phyloP scores from a whole-genome alignment of 2,113 vertebrate genomes.

The Cyphomyrus discorhynchus region DNA sequence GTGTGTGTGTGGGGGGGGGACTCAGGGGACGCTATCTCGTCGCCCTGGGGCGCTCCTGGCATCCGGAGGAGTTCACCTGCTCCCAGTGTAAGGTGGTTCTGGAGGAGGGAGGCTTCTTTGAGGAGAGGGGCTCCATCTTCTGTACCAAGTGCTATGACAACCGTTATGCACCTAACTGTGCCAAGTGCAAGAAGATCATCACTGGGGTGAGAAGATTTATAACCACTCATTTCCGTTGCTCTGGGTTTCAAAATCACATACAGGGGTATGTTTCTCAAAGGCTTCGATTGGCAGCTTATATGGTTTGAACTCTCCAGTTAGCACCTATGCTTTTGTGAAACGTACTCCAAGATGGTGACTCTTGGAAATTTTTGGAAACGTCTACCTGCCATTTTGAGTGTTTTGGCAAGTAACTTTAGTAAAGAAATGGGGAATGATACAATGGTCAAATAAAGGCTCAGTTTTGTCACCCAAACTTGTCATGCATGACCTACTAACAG shows the following conservation, averaged over 20 bases:
- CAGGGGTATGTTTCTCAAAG: background rate
- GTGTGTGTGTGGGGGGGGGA: slow-evolving; percentile 19
- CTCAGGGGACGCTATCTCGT: slow-evolving; percentile 88
- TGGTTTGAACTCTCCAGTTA: background rate
- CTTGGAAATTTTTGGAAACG: background rate
- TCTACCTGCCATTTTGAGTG: background rate
- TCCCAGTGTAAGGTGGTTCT: slow-evolving; percentile 83
- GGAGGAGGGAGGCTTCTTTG: slow-evolving; percentile 94
- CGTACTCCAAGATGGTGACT: background rate
- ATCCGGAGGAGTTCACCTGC: slow-evolving; percentile 94
- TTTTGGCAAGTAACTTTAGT: background rate
- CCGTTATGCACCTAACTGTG: slow-evolving; percentile 84
- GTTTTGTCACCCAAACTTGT: background rate
- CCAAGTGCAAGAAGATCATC: slow-evolving; percentile 97
- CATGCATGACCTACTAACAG: background rate
- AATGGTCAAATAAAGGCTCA: background rate
- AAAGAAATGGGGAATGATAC: background rate
- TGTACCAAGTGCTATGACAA: slow-evolving; percentile 88
- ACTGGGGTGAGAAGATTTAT: slow-evolving; percentile 69
- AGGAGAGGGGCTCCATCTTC: slow-evolving; percentile 89
- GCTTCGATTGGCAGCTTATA: background rate
- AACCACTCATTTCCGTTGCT: background rate
- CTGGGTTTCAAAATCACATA: background rate
- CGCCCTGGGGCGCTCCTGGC: slow-evolving; percentile 88
- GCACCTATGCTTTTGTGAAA: background rate